Base-by-base conservation (phyloP, 2,797 vertebrate species). In the Tachyglossus aculeatus region DNA sequence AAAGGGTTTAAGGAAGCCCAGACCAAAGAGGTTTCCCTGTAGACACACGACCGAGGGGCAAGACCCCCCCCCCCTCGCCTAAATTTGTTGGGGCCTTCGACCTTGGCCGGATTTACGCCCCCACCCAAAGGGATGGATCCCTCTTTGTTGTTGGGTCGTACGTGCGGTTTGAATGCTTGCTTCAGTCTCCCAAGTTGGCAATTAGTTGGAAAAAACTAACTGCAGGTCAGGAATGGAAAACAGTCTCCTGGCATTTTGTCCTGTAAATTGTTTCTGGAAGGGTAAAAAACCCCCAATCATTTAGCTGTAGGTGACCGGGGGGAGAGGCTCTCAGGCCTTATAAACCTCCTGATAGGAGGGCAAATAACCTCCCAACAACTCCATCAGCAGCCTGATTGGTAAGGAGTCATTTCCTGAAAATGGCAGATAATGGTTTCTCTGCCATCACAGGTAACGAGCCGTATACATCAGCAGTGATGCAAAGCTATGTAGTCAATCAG, bases 321-420 rank as follows among this genome's bases (percentile, higher is more conserved):
- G 15, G 15, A 43, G 9, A 48, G 50, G 60, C 13, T 43, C 2
- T 14, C 47, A 50, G 67, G 41, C 27, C 5, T 0, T 9, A 58
- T 18, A 14, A n/a, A 38, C 19, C 19, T 10, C 21, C 21, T 6
- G 12, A 9, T 14, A 40, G 31, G 40, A 40, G 45, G 77, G 2
- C 1, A 18, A 8, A 36, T 10, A 32, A 27, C 37, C 37, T 37
- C 0, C 10, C 43, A 18, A 47, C 32, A 34, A 22, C 81, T 74
- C 60, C 48, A 37, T 43, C 55, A 54, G 34, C 34, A 40, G 15
- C 31, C 39, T 75, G 18, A 6, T 60, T 52, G 71, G 45, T 47
- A 45, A 52, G 21, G 15, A 45, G 33, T 16, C 32, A 27, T 41
- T 45, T 53, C 4, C 57, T 69, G 54, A 15, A 61, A 33, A 52